Conservation (phyloP, 2,888 invertebrate species). For the Clistopyga incitator region DNA sequence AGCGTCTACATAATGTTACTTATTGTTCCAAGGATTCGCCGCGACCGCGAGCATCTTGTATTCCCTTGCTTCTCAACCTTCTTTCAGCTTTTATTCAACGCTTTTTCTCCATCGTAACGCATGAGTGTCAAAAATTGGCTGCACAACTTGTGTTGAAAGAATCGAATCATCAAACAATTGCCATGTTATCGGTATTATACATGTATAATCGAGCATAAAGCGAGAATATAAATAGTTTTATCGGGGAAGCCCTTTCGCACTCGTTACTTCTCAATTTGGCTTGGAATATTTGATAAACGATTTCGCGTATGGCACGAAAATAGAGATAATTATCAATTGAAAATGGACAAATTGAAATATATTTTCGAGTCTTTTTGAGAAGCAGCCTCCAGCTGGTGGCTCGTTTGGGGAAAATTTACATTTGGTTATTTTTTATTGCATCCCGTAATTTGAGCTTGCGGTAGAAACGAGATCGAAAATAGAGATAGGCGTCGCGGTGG, state of each 20-base stretch:
- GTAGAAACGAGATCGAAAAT: conserved; percentile 27
- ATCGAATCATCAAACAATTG: background rate
- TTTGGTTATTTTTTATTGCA: conserved; percentile 27
- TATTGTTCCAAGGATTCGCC: background rate
- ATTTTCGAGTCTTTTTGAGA: background rate
- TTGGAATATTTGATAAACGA: background rate
- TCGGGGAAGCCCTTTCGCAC: background rate
- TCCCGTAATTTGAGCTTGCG: conserved; percentile 13
- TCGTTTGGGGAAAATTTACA: background rate
- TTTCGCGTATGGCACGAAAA: background rate
- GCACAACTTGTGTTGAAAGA: background rate
- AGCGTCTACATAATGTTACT: conserved; percentile 15
- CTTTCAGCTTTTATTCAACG: background rate
- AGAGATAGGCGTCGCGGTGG: conserved; percentile 22
- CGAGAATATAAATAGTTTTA: conserved; percentile 14
- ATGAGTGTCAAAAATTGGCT: too few relatives aligned
- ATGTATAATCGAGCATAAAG: background rate
- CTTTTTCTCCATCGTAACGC: too few relatives aligned
- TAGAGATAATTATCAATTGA: background rate
- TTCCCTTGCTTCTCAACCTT: background rate
- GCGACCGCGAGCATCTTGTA: background rate
- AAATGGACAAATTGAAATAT: conserved; percentile 1
- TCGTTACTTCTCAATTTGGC: conserved; percentile 9
- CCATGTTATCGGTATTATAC: background rate
- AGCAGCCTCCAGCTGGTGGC: background rate